Conservation (phyloP, 2,113 vertebrate species). For the Leptocoma aspasia region DNA sequence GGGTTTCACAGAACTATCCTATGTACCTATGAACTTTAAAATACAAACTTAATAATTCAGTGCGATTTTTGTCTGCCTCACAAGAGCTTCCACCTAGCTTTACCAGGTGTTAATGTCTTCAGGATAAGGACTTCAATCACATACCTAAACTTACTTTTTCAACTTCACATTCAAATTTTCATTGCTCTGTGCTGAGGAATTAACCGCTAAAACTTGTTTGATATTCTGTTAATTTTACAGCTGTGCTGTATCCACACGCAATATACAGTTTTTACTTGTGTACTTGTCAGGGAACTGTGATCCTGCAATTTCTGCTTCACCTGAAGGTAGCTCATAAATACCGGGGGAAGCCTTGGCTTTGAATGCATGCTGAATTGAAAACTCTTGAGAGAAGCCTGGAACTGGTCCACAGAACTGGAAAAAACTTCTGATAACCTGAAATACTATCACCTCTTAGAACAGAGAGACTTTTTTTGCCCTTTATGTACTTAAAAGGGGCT, state of each 20-base stretch:
- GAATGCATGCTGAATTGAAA: not conserved
- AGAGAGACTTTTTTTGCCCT: fast-evolving
- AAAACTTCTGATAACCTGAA: not conserved
- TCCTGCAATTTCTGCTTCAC: not conserved
- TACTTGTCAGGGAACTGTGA: not conserved
- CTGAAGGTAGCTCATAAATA: not conserved
- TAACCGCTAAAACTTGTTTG: not conserved
- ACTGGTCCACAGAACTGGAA: not conserved
- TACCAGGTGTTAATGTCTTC: not conserved
- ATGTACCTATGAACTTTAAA: not conserved
- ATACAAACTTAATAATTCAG: not conserved
- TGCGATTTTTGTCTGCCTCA: not conserved
- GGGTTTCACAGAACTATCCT: not conserved
- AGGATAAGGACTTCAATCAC: not conserved
- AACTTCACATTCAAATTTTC: not conserved
- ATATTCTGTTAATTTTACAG: not conserved
- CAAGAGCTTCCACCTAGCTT: not conserved
- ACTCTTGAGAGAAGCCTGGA: not conserved
- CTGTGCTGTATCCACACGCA: not conserved
- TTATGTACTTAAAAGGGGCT: not conserved
- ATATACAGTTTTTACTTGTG: not conserved
- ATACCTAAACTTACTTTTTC: not conserved
- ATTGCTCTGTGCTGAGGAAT: not conserved
- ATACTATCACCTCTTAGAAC: fast-evolving
- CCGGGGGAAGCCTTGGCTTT: not conserved